Base-by-base conservation (phyloP, 2,113 vertebrate genomes). In the Lanius collurio region DNA sequence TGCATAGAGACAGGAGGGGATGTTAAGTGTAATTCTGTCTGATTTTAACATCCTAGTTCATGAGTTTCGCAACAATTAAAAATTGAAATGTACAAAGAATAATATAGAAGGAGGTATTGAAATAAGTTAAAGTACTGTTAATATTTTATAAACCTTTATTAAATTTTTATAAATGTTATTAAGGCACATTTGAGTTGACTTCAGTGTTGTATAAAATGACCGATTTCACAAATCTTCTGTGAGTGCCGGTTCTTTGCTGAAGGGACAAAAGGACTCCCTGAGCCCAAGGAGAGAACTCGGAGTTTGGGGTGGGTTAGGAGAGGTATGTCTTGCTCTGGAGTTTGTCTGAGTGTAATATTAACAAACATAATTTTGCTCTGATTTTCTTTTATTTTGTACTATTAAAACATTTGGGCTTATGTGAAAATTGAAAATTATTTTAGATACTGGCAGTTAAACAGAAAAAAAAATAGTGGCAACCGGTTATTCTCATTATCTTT, bases 101-200 rank as follows among this genome's bases (percentile, higher is more conserved):
- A 95, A 93, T 94, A 94, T 91, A 81, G 86, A 87, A 93, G 71
- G 88, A 87, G 69, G 74, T 91, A 97, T 83, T 86, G 77, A 96
- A 97, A 96, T 93, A 96, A 95, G 95, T 97, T 96, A 87, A 95
- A 92, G 37, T 95, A 93, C 42, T 41, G 76, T 97, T 96, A 97
- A 97, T 98, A 98, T 97, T 97, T 97, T 98, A 97, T 96, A 97
- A 94, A 89, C 42, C 57, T 96, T 93, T 96, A 96, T 98, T 95
- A 97, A 98, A 49, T 82, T 98, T 98, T 98, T 95, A 97, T 97
- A 96, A 90, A 89, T 81, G 31, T 97, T 97, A 96, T 96, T 96
- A 93, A 94, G 80, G 55, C 13, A 5, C 26, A 67, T 31, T 92
- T 96, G 79, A 47, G 92, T 94, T 97, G 86, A 94, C 84, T 97